phyloP scores from a whole-genome alignment of 2,888 invertebrate species.

The Antheraea yamamai region DNA sequence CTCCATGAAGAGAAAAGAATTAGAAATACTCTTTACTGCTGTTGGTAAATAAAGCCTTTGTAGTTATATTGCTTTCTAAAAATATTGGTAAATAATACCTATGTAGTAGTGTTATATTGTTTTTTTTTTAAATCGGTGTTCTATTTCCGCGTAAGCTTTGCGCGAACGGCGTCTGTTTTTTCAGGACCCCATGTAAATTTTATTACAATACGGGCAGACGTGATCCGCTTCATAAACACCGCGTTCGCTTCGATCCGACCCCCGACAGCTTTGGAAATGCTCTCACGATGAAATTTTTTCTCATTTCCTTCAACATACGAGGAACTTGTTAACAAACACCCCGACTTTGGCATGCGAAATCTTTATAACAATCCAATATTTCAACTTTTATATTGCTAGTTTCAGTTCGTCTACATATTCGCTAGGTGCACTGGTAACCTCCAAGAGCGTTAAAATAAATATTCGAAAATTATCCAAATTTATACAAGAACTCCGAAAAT shows the following conservation, averaged over 20 bases:
- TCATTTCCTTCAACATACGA: neutral
- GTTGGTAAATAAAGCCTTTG: too few relatives aligned
- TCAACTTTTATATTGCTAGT: neutral
- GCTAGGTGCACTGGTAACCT: neutral
- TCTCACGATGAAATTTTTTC: neutral
- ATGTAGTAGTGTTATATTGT: neutral
- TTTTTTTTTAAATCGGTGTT: neutral
- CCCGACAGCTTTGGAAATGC: neutral
- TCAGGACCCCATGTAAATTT: slow-evolving; percentile 12
- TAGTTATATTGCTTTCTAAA: neutral
- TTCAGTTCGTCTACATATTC: neutral
- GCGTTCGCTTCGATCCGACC: neutral
- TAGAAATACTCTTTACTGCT: too few relatives aligned
- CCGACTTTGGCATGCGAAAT: neutral
- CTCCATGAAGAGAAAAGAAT: too few relatives aligned
- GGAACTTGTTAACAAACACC: neutral
- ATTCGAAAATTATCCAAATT: too few relatives aligned
- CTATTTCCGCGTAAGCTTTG: neutral
- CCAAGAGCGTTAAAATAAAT: too few relatives aligned
- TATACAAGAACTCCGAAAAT: too few relatives aligned
- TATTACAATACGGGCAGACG: slow-evolving; percentile 17
- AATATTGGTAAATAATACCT: too few relatives aligned
- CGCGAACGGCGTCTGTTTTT: slow-evolving; percentile 1
- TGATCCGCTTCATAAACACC: slow-evolving; percentile 5
- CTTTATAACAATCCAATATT: neutral